These are phyloP conservation scores for Thryonomys swinderianus DNA, from an alignment of 2,113 vertebrate genomes.

Conservation along the genomic window DNA sequence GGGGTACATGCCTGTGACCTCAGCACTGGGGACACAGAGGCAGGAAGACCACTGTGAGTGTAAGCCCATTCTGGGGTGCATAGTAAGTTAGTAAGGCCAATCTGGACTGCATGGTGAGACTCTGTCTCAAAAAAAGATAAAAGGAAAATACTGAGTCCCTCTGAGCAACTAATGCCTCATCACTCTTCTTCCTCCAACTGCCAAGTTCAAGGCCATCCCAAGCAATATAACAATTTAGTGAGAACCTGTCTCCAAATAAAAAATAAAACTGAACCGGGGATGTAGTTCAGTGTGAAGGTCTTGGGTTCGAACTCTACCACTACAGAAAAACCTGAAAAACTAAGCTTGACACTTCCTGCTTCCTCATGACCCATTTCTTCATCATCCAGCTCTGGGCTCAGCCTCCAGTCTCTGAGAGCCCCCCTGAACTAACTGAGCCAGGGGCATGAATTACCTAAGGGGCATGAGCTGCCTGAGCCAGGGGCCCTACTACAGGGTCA, in stretches of 20 bases:
- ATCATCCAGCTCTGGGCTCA: slow-evolving; percentile 15
- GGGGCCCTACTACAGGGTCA: not conserved
- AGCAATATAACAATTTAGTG: not conserved
- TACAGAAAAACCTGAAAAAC: not conserved
- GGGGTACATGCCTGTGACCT: too few relatives aligned
- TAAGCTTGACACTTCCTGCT: slow-evolving; percentile 54
- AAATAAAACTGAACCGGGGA: not conserved
- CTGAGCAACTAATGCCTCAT: not conserved
- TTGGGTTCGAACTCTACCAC: not conserved
- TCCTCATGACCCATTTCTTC: slow-evolving; percentile 51
- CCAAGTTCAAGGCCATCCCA: not conserved
- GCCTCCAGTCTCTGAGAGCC: not conserved
- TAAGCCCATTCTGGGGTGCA: too few relatives aligned
- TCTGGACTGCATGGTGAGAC: not conserved
- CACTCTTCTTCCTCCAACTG: slow-evolving; percentile 45
- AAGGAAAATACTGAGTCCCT: not conserved
- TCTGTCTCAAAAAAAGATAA: too few relatives aligned
- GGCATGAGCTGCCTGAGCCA: not conserved
- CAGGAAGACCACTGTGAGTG: too few relatives aligned
- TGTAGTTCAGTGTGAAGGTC: not conserved
- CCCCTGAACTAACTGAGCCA: not conserved
- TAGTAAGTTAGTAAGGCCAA: too few relatives aligned
- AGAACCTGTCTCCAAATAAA: not conserved
- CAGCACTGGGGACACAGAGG: too few relatives aligned
- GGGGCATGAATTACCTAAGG: too few relatives aligned